Conservation (phyloP, 2,113 vertebrate species). For the Calyptomena viridis region DNA sequence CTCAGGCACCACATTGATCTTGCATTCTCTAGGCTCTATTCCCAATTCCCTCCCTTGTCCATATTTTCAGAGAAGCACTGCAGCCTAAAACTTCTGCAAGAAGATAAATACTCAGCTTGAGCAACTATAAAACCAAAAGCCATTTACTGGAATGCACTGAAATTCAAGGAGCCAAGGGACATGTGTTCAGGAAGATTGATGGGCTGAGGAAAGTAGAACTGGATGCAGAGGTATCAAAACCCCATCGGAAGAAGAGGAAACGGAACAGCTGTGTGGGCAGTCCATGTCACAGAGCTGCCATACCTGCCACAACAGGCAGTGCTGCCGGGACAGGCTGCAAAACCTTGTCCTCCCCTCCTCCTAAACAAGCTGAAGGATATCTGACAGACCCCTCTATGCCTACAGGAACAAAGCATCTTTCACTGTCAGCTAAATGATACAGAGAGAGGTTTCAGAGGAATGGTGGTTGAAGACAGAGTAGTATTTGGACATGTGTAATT, state of each 20-base stretch:
- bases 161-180: not conserved
- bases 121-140: not conserved
- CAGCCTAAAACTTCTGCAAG: not conserved
- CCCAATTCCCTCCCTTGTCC: not conserved
- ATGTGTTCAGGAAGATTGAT: not conserved
- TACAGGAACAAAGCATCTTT: not conserved
- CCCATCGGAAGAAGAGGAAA: not conserved
- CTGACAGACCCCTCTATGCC: not conserved
- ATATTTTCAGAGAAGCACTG: not conserved
- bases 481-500: not conserved
- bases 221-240: not conserved
- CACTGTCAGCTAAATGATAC: not conserved
- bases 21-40: not conserved
- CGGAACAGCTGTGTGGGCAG: not conserved
- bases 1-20: not conserved
- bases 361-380: not conserved
- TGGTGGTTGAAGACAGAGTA: not conserved
- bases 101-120: not conserved
- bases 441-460: not conserved
- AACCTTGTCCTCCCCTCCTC: rapidly evolving
- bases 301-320: not conserved
- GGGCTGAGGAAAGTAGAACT: not conserved
- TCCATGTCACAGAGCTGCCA: not conserved
- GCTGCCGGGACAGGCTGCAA: not conserved
- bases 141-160: not conserved